Conservation (phyloP, 2,797 vertebrate genomes). For the Acrossocheilus fasciatus region DNA sequence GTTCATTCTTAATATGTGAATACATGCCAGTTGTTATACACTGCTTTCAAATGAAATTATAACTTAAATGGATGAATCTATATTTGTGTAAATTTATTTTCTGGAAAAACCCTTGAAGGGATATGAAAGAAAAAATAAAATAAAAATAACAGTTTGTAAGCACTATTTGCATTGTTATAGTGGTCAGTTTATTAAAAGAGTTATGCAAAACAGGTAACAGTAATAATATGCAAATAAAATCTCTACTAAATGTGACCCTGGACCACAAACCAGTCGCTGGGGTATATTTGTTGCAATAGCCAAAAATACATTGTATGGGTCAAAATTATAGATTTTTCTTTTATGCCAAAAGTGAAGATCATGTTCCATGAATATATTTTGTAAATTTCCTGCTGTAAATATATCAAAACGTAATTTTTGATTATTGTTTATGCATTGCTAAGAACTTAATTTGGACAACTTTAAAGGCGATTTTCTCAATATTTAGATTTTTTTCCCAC, state of each 20-base stretch:
- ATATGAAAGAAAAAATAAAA: neutral
- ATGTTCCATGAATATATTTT: no score
- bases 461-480: no score
- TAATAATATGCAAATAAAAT: neutral
- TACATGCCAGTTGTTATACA: neutral
- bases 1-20: neutral
- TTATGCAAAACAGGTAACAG: neutral
- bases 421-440: no score
- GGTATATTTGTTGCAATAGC: no score
- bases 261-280: no score
- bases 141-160: neutral
- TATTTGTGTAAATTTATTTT: neutral
- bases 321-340: no score
- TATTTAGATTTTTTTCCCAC: no score
- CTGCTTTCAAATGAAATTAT: neutral
- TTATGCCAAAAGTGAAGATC: no score
- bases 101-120: neutral
- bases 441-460: no score
- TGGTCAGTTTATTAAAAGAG: neutral
- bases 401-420: no score
- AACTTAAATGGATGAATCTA: neutral
- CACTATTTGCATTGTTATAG: slow-evolving; percentile 15
- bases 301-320: no score
- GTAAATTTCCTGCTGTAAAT: no score
- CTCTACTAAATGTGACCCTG: neutral